phyloP scores from a whole-genome alignment of 2,113 vertebrate species.

The Xyliphius kryptos region DNA sequence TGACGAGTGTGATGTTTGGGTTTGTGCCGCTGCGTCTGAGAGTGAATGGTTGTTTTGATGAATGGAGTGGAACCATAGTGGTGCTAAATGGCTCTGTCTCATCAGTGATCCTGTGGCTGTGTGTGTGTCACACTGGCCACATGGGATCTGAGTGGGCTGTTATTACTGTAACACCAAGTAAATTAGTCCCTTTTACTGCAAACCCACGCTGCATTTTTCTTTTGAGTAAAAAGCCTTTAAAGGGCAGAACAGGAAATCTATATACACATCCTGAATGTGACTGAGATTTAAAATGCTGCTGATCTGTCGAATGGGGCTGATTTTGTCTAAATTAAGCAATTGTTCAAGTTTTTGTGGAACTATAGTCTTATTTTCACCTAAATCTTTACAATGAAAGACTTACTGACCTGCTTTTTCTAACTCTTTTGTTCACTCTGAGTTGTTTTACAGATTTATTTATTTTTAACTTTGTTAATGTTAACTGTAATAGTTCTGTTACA shows the following conservation, averaged over 20 bases:
- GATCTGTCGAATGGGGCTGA: no score
- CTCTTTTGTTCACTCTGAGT: no score
- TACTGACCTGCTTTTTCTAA: no score
- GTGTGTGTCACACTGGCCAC: conserved; percentile 1
- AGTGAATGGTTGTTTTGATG: conserved; percentile 16
- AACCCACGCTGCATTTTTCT: neutral
- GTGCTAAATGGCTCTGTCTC: neutral
- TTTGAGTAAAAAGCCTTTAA: neutral
- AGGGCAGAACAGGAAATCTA: neutral
- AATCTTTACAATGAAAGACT: no score
- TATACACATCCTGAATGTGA: no score
- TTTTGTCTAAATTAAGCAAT: no score
- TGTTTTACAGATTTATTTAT: no score
- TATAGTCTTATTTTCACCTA: no score
- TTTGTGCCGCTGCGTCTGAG: neutral
- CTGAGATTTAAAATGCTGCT: no score
- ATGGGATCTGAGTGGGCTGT: conserved; percentile 9
- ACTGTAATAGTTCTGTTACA: no score
- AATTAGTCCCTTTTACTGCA: conserved; percentile 1
- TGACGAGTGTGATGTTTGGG: neutral
- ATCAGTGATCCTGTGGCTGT: conserved; percentile 1
- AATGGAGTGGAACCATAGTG: conserved; percentile 2
- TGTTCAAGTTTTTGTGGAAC: no score
- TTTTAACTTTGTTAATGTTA: no score
- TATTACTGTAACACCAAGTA: neutral